Conservation (phyloP, 2,113 vertebrate genomes). For the Laticauda colubrina region DNA sequence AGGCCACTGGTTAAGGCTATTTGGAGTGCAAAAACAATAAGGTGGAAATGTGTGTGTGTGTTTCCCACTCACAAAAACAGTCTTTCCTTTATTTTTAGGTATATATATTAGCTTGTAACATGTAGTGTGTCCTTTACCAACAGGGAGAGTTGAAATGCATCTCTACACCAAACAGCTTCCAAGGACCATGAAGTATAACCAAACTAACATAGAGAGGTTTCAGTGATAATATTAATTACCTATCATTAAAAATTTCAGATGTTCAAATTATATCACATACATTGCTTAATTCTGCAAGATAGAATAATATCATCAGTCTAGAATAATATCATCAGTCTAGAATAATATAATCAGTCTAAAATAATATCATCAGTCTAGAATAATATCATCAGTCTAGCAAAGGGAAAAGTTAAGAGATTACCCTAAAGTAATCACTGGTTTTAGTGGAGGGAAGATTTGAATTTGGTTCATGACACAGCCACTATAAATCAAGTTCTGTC, state of each 20-base stretch:
- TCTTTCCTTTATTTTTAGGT: not conserved
- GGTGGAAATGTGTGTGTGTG: not conserved
- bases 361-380: not conserved
- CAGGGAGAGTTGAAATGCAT: not conserved
- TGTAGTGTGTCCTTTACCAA: not conserved
- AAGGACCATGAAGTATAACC: not conserved
- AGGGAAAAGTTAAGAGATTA: not conserved
- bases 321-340: not conserved
- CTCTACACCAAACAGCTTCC: not conserved
- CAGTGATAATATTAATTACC: not conserved
- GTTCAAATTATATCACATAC: not conserved
- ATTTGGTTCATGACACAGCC: not conserved
- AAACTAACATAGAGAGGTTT: not conserved
- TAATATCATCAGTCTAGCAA: not conserved
- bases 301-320: not conserved
- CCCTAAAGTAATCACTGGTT: not conserved
- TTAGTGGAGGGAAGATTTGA: not conserved
- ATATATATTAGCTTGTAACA: not conserved
- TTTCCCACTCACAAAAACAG: not conserved
- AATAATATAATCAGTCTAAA: not conserved
- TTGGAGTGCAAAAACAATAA: not conserved
- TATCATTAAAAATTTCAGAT: not conserved
- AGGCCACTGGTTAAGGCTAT: not conserved
- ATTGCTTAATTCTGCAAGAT: not conserved
- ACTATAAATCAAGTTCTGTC: too few relatives aligned